Evolutionary conservation across 2,888 invertebrate genomes (phyloP).

Genomic region (Tetrapedia diversipes): DNA sequence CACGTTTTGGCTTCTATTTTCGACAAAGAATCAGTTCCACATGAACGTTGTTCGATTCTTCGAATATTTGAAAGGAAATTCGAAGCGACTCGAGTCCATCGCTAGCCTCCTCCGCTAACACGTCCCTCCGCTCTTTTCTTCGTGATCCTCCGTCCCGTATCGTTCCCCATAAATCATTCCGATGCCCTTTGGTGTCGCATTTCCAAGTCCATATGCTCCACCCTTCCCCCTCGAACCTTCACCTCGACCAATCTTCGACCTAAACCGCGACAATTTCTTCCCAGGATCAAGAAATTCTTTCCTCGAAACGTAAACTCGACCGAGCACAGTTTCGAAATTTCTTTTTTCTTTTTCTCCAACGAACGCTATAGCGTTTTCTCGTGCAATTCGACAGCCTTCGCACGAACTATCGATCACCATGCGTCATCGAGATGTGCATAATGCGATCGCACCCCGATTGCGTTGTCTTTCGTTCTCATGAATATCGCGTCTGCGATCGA

Average conservation of each 20-base stretch:
- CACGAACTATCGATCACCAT: constrained; percentile 61
- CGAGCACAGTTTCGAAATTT: constrained; percentile 29
- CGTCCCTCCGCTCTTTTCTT: not conserved
- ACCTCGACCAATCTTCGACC: not conserved
- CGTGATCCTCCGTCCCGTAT: constrained; percentile 4
- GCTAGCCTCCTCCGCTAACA: constrained; percentile 4
- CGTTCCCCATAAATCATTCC: constrained; percentile 37
- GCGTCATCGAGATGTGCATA: constrained; percentile 59
- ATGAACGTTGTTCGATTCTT: not conserved
- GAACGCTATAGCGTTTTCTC: not conserved
- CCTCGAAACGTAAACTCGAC: not conserved
- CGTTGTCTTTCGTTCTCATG: constrained; percentile 57
- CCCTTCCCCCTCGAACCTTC: not conserved
- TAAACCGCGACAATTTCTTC: not conserved
- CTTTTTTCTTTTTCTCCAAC: too few relatives aligned
- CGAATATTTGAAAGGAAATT: not conserved
- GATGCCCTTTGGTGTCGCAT: constrained; percentile 24
- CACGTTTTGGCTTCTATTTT: too few relatives aligned
- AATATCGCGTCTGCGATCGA: constrained; percentile 34
- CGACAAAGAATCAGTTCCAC: not conserved
- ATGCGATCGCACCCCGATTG: constrained; percentile 54
- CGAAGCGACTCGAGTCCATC: constrained; percentile 23
- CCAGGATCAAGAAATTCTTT: not conserved
- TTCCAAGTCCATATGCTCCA: constrained; percentile 17
- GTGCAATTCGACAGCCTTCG: constrained; percentile 27